These are phyloP conservation scores for Cepphus grylle DNA, from an alignment of 2,113 vertebrate species.

Conservation along the genomic window DNA sequence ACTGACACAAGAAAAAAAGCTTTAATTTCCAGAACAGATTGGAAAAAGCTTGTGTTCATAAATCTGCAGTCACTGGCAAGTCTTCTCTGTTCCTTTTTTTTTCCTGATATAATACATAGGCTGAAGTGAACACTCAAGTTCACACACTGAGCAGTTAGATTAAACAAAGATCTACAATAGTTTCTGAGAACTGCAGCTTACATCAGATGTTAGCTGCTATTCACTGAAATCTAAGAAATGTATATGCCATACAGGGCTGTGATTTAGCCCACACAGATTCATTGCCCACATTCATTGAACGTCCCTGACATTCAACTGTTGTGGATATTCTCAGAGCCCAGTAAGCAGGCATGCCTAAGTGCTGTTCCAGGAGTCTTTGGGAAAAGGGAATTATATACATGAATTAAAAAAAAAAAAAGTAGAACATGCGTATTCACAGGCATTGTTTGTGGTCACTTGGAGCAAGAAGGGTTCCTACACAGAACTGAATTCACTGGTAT, in stretches of 20 bases:
- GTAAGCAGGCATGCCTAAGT: background rate
- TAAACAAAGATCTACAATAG: slow-evolving; percentile 47
- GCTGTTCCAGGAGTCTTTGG: background rate
- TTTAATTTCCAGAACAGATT: slow-evolving; percentile 33
- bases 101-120: background rate
- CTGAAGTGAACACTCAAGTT: background rate
- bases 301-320: background rate
- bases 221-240: background rate
- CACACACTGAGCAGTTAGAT: background rate
- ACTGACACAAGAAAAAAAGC: background rate
- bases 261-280: slow-evolving; percentile 3
- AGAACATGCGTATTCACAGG: background rate
- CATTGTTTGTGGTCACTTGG: background rate
- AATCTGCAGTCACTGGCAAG: background rate
- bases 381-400: background rate
- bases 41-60: background rate
- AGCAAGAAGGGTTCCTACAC: background rate
- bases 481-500: background rate
- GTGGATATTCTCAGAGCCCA: background rate
- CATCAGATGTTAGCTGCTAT: background rate
- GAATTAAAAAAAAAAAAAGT: background rate
- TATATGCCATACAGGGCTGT: background rate
- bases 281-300: background rate
- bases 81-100: background rate
- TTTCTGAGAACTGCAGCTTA: slow-evolving; percentile 8